Conservation (phyloP, 2,113 vertebrate genomes). For the Leptobrachium ailaonicum region DNA sequence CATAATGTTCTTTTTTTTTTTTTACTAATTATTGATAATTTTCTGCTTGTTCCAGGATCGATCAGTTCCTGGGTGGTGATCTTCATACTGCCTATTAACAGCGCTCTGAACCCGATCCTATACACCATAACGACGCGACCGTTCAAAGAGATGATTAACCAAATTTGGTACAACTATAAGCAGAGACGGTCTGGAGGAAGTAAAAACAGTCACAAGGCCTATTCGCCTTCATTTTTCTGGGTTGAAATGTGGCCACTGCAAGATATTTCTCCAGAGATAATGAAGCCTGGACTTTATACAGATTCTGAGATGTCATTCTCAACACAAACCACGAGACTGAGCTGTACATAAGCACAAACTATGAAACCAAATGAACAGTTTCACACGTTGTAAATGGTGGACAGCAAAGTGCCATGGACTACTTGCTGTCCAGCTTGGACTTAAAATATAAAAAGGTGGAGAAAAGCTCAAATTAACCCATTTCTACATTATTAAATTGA, state of each 20-base stretch:
- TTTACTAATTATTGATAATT: too few species aligned
- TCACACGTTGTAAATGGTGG: background rate
- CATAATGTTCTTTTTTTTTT: too few species aligned
- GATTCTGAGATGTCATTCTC: conserved; percentile 64
- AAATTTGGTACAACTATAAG: conserved; percentile 88
- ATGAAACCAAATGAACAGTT: background rate
- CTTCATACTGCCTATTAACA: conserved; percentile 96
- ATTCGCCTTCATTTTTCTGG: conserved; percentile 83
- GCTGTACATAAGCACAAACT: conserved; percentile 53
- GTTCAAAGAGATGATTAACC: conserved; percentile 93
- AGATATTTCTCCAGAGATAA: conserved; percentile 66
- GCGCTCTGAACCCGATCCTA: conserved; percentile 93
- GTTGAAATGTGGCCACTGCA: conserved; percentile 87
- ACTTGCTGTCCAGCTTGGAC: background rate
- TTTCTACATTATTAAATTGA: too few species aligned
- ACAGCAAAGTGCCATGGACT: too few species aligned
- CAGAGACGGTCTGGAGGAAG: conserved; percentile 73
- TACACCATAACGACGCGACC: conserved; percentile 95
- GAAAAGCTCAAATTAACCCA: too few species aligned
- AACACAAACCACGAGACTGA: conserved; percentile 63
- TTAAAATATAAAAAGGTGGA: too few species aligned
- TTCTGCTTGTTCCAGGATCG: conserved; percentile 69
- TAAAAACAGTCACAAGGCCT: conserved; percentile 67
- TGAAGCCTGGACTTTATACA: conserved; percentile 64
- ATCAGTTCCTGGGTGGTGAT: conserved; percentile 97